Evolutionary conservation across 2,888 invertebrate species (phyloP), one percentile per base, ranked within the genome.

Genomic region (Euspilapteryx auroguttella): DNA sequence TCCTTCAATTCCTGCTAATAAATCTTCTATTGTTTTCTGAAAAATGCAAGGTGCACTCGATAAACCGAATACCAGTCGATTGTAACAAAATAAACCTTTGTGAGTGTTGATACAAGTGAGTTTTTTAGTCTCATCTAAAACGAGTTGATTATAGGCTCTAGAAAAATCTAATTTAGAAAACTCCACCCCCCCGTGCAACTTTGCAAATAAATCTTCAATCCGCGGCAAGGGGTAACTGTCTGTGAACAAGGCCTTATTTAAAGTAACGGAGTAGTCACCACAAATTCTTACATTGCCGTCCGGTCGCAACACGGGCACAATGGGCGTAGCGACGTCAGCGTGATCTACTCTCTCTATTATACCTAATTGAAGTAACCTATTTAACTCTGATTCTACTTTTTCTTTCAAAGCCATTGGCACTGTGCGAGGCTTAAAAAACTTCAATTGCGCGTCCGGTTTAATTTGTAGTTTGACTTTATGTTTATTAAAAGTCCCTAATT

Each of bases 161-260:
- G 13, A 13, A 4, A 28, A n/a, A 13, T 28, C 28, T 13, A 28
- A 14, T 9, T 21, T 28, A 7, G 21, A 28, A n/a, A 28, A 28
- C n/a, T 24, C 12, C 9, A 8, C 13, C 2, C 28, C 28, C 9
- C 22, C 28, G n/a, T 28, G 14, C 3, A 28, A 7, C 7, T 28
- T 28, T 3, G 22, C 21, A 22, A 21, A 28, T 14, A 28, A 7
- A n/a, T 28, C 22, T 11, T 28, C 21, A 12, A 28, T 22, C 4
- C 28, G 21, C 12, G 28, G 28, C 15, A 28, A 12, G 3, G 28
- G 28, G n/a, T n/a, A n/a, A 12, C 5, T 21, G 11, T 23, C 28
- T 12, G 23, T 23, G 9, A 14, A 21, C 8, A 28, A 14, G 2
- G 15, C 3, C 15, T 23, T 28, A 23, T 28, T 28, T 14, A 28